A percentile compares a stretch with the other conserved stretches of the same genome.
Conservation (phyloP, 53 echinoderm and acorn worm genomes). For the Astropecten irregularis region DNA sequence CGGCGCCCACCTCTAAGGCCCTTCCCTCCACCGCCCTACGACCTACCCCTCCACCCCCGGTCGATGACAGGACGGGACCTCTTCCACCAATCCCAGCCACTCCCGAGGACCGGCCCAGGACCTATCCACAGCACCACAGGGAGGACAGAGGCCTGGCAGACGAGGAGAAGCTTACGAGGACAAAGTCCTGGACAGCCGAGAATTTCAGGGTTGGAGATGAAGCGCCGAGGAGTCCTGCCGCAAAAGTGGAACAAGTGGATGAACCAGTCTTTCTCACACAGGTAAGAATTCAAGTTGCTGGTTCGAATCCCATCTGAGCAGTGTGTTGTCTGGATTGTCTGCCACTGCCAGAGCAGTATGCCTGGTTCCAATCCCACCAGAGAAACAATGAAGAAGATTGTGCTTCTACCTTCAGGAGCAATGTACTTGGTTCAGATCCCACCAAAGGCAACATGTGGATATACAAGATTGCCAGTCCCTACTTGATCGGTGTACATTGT, state of each 20-base stretch:
- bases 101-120: conserved; percentile 45
- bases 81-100: conserved; percentile 75
- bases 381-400: too few species aligned
- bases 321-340: too few species aligned
- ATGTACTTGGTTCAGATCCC: too few species aligned
- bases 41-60: conserved; percentile 29
- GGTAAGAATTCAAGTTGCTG: too few species aligned
- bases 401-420: too few species aligned
- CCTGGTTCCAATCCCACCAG: too few species aligned
- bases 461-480: too few species aligned
- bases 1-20: conserved; percentile 36
- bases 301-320: too few species aligned
- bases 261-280: conserved; percentile 95
- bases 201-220: conserved; percentile 41
- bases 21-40: conserved; percentile 3
- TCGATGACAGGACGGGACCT: conserved; percentile 50
- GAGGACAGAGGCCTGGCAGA: conserved; percentile 7
- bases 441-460: too few species aligned
- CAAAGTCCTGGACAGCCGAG: conserved; percentile 79
- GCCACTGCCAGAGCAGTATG: too few species aligned
- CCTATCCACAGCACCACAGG: conserved; percentile 44
- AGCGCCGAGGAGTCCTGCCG: background rate
- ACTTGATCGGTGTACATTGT: too few species aligned
- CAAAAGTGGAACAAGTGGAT: conserved; percentile 36
- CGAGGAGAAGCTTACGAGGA: conserved; percentile 63